Percentiles rank a stretch among this genome's conserved stretches.
These are phyloP conservation scores for Meriones unguiculatus DNA, from an alignment of 2,113 vertebrate genomes.

Conservation along the genomic window DNA sequence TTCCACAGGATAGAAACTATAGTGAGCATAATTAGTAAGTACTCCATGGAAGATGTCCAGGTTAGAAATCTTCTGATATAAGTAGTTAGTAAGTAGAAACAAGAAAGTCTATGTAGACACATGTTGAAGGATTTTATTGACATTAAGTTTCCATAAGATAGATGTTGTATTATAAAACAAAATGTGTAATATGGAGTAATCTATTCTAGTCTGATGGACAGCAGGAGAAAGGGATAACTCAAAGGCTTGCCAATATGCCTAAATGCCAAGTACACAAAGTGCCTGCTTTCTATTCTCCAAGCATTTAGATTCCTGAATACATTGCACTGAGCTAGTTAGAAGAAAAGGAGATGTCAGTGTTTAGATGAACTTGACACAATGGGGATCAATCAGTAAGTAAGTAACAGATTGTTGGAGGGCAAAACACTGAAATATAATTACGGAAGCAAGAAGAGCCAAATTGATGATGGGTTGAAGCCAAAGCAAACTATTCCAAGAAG, in stretches of 20 bases:
- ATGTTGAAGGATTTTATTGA: background rate
- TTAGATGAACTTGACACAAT: background rate
- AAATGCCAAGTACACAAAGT: background rate
- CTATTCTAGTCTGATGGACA: background rate
- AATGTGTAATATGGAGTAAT: background rate
- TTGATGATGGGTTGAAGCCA: background rate
- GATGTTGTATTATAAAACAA: background rate
- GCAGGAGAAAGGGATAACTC: background rate
- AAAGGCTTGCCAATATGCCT: background rate
- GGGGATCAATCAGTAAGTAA: background rate
- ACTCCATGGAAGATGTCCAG: background rate
- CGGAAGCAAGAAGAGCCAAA: background rate
- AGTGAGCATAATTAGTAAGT: background rate
- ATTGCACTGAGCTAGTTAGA: background rate
- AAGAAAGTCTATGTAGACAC: background rate
- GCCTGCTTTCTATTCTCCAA: background rate
- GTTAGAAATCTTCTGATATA: background rate
- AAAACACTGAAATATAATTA: background rate
- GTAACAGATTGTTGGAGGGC: background rate
- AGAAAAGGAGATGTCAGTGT: background rate
- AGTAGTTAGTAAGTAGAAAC: background rate
- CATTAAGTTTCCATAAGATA: background rate
- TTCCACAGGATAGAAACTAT: background rate
- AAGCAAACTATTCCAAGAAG: background rate
- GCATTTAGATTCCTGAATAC: background rate